These are phyloP conservation scores for Hyposoter didymator DNA, from an alignment of 2,888 invertebrate genomes.

Conservation along the genomic window DNA sequence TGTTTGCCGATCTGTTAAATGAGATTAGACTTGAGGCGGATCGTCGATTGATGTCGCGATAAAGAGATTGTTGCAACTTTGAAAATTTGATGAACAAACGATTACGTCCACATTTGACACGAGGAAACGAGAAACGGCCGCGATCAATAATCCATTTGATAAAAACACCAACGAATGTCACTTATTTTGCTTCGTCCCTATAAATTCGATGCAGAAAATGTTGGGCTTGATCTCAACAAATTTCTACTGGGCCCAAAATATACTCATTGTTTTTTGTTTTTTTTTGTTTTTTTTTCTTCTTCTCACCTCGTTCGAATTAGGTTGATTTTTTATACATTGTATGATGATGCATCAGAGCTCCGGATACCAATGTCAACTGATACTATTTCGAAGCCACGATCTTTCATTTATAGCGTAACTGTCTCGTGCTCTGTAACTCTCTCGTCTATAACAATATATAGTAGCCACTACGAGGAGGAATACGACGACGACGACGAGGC, in stretches of 20 bases:
- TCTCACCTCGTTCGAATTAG: not conserved
- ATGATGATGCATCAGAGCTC: conserved; percentile 16
- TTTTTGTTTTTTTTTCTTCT: not conserved
- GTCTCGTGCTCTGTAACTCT: conserved; percentile 13
- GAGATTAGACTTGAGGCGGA: not conserved
- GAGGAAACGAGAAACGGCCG: not conserved
- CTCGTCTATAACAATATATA: conserved; percentile 20
- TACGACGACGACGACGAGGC: conserved; percentile 55
- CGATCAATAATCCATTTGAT: not conserved
- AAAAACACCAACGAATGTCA: not conserved
- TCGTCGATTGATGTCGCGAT: not conserved
- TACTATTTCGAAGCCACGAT: conserved; percentile 41
- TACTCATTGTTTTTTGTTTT: not conserved
- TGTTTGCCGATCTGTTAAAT: not conserved
- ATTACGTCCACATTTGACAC: not conserved
- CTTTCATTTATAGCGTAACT: conserved; percentile 61
- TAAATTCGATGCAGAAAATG: not conserved
- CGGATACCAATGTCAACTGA: conserved; percentile 31
- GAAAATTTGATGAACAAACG: conserved; percentile 9
- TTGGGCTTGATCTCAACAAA: not conserved
- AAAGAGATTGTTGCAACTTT: not conserved
- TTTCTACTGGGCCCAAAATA: conserved; percentile 8
- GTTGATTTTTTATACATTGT: conserved; percentile 7
- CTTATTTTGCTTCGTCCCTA: not conserved
- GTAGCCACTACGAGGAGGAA: conserved; percentile 17